phyloP scores from a whole-genome alignment of 2,113 vertebrate species.

The Nibea coibor region DNA sequence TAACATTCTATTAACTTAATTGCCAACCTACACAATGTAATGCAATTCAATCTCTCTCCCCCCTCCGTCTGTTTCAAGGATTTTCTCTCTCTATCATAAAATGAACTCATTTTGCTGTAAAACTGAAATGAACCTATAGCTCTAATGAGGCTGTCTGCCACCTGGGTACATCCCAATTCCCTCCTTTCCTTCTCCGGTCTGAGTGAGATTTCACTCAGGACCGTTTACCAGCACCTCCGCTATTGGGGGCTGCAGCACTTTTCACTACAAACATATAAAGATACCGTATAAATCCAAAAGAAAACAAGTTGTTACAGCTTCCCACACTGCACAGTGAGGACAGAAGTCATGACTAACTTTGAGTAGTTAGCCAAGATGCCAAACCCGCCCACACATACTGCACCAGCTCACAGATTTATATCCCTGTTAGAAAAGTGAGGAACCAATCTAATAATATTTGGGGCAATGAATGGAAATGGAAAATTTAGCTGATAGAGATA shows the following conservation, averaged over 20 bases:
- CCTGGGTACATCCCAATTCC: conserved; percentile 6
- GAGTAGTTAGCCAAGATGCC: conserved; percentile 56
- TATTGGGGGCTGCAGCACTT: neutral
- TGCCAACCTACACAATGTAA: neutral
- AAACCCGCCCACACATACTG: conserved; percentile 57
- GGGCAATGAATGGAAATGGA: conserved; percentile 7
- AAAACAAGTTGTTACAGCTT: conserved; percentile 53
- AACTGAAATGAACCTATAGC: conserved; percentile 38
- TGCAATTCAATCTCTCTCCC: neutral
- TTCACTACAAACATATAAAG: conserved; percentile 30
- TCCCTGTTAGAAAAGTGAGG: conserved; percentile 8
- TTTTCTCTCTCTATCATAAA: conserved; percentile 13
- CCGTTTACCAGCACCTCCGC: conserved; percentile 4
- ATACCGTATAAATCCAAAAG: conserved; percentile 34
- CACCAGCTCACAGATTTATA: conserved; percentile 33
- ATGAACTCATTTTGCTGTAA: conserved; percentile 34
- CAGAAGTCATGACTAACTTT: conserved; percentile 70
- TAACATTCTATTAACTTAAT: neutral
- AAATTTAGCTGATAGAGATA: neutral
- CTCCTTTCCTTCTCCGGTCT: conserved; percentile 10
- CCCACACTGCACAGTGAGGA: conserved; percentile 56
- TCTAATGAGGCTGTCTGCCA: conserved; percentile 12
- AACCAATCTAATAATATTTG: conserved; percentile 32
- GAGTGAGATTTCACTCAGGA: conserved; percentile 27
- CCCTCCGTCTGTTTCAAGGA: neutral